Evolutionary conservation across 2,888 invertebrate genomes (phyloP).

Genomic region (Epirrhoe alternata): DNA sequence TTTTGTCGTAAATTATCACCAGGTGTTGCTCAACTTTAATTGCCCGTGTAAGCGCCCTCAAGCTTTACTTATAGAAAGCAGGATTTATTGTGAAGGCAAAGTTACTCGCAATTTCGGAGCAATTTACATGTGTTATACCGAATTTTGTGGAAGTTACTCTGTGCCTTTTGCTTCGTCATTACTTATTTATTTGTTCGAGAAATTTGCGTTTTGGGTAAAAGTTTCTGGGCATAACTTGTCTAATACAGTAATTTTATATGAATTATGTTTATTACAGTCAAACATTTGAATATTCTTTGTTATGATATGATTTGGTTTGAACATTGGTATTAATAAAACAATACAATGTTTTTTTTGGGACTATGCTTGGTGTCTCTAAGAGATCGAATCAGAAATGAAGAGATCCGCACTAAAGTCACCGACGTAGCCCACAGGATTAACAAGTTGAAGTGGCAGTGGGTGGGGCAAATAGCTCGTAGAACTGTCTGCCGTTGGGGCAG

Average conservation of each 20-base stretch:
- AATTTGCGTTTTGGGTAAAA: slow-evolving; percentile 36
- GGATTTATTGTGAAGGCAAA: slow-evolving; percentile 56
- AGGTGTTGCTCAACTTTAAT: slow-evolving; percentile 16
- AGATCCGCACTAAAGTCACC: too few species aligned
- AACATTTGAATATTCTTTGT: slow-evolving; percentile 2
- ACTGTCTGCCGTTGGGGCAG: too few species aligned
- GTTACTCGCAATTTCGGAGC: slow-evolving; percentile 49
- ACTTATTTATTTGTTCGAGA: slow-evolving; percentile 46
- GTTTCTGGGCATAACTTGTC: slow-evolving; percentile 37
- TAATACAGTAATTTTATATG: slow-evolving; percentile 25
- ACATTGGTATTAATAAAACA: too few species aligned
- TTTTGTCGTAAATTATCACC: neutral
- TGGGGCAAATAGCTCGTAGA: too few species aligned
- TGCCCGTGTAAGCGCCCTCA: slow-evolving; percentile 6
- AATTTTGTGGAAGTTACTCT: slow-evolving; percentile 47
- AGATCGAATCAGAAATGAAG: too few species aligned
- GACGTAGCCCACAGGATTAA: too few species aligned
- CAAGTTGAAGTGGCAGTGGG: too few species aligned
- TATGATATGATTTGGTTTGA: neutral
- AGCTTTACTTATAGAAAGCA: slow-evolving; percentile 42
- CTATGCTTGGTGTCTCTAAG: too few species aligned
- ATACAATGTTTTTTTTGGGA: too few species aligned
- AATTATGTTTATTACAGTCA: slow-evolving; percentile 28
- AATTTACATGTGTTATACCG: slow-evolving; percentile 55
- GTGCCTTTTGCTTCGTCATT: slow-evolving; percentile 39